Conservation (phyloP, 2,888 invertebrate species). For the Tenthredo amoena region DNA sequence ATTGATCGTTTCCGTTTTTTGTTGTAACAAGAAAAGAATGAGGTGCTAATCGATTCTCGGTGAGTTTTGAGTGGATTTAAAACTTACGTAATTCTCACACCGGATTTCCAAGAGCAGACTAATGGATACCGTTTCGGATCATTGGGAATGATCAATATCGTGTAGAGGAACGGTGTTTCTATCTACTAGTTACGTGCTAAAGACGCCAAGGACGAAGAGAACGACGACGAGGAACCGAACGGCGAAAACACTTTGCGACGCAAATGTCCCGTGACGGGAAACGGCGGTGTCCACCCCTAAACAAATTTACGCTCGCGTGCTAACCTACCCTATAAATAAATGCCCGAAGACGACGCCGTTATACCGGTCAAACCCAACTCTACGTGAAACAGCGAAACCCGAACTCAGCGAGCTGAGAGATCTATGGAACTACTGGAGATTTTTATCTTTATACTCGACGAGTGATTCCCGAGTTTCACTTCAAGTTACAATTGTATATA, state of each 20-base stretch:
- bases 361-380: conserved; percentile 13
- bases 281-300: conserved; percentile 74
- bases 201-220: neutral
- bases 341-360: conserved; percentile 41
- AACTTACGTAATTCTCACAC: conserved; percentile 18
- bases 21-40: neutral
- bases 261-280: conserved; percentile 75
- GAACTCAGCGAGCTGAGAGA: neutral
- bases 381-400: neutral
- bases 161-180: neutral
- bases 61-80: conserved; percentile 11
- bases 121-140: conserved; percentile 20
- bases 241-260: conserved; percentile 61
- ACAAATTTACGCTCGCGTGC: conserved; percentile 72
- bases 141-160: conserved; percentile 18
- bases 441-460: conserved; percentile 7
- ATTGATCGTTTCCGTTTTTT: neutral
- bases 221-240: neutral
- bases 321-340: conserved; percentile 49
- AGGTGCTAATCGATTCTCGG: conserved; percentile 23
- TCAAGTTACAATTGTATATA: conserved; percentile 2
- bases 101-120: neutral
- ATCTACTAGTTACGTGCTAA: conserved; percentile 4
- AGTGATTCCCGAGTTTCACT: conserved; percentile 5
- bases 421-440: conserved; percentile 12